Evolutionary conservation across 2,113 vertebrate species (phyloP).

Genomic region (Parotia lawesii): DNA sequence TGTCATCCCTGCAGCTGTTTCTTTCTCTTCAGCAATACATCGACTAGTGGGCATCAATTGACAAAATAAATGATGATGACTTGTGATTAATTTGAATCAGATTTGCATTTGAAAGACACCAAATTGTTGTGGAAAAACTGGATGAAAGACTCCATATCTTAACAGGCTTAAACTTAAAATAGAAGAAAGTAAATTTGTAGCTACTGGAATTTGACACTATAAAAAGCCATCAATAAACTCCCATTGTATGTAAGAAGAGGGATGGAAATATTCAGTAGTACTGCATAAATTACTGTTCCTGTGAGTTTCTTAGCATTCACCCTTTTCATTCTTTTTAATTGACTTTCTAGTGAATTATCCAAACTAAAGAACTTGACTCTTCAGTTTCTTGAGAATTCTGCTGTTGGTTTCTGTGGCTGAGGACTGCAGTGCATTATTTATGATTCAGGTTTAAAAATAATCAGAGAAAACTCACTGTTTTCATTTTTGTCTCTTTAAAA

Average conservation of each 20-base stretch:
- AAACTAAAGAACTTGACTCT: not conserved
- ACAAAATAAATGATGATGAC: constrained; percentile 7
- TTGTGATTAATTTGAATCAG: constrained; percentile 38
- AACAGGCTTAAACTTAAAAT: not conserved
- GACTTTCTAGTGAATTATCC: not conserved
- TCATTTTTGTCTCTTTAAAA: not conserved
- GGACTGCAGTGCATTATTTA: not conserved
- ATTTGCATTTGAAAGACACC: constrained; percentile 37
- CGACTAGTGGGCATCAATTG: constrained; percentile 10
- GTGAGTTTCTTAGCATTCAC: not conserved
- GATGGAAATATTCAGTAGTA: not conserved
- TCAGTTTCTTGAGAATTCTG: not conserved
- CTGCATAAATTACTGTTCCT: not conserved
- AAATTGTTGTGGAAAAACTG: not conserved
- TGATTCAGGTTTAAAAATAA: not conserved
- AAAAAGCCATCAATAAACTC: not conserved
- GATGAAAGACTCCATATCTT: constrained; percentile 5
- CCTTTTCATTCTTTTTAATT: not conserved
- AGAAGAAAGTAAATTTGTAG: not conserved
- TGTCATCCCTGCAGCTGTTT: constrained; percentile 21
- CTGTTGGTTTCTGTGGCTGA: not conserved
- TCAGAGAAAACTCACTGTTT: not conserved
- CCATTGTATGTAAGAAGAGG: not conserved
- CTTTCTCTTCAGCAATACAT: not conserved
- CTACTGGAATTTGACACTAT: not conserved